phyloP scores from a whole-genome alignment of 2,113 vertebrate genomes.

The Chamaetylas fuelleborni region DNA sequence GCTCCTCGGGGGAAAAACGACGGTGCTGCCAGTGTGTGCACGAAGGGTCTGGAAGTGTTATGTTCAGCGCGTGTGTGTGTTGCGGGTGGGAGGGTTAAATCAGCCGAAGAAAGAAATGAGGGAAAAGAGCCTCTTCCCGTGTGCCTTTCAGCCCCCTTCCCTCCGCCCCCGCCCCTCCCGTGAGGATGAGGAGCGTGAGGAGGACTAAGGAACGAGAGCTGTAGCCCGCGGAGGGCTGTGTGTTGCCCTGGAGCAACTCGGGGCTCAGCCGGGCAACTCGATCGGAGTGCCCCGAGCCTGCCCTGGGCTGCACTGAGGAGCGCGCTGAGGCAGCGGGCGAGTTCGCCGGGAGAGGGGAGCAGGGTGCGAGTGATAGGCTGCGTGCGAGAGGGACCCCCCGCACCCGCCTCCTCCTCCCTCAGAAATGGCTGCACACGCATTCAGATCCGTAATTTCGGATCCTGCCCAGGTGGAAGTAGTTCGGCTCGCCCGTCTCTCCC shows the following conservation, averaged over 20 bases:
- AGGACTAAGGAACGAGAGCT: neutral
- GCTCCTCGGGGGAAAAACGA: neutral
- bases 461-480: neutral
- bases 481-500: neutral
- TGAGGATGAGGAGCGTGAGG: neutral
- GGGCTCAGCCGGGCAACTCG: conserved; percentile 58
- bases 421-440: conserved; percentile 38
- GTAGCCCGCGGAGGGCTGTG: neutral
- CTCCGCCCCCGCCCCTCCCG: neutral
- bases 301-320: conserved; percentile 6
- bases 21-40: neutral
- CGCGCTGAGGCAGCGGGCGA: neutral
- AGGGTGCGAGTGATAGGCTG: neutral
- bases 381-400: neutral
- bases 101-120: neutral
- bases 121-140: neutral
- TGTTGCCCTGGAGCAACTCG: conserved; percentile 55
- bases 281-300: conserved; percentile 54
- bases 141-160: neutral
- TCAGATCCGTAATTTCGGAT: conserved; percentile 1
- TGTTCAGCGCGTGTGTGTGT: neutral
- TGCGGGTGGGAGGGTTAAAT: neutral
- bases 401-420: neutral
- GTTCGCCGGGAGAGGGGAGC: neutral
- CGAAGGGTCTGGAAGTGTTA: neutral